Evolutionary conservation across 2,888 invertebrate species (phyloP).

Genomic region (Drosophila austrosaltans): DNA sequence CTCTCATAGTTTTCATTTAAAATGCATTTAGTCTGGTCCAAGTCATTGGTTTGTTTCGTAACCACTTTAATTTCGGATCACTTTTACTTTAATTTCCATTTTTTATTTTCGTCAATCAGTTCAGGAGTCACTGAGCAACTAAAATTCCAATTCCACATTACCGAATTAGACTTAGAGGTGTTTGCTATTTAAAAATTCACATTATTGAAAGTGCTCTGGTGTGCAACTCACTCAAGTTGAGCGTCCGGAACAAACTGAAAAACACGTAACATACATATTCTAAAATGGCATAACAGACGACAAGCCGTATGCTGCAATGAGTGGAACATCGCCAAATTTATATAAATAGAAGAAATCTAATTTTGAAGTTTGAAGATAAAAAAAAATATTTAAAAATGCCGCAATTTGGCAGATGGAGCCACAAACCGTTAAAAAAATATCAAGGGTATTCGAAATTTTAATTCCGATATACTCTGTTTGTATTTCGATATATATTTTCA

Average conservation of each 20-base stretch:
- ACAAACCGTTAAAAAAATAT: not conserved
- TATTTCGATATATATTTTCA: no score
- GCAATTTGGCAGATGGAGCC: not conserved
- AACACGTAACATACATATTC: slow-evolving; percentile 55
- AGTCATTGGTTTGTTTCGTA: slow-evolving; percentile 59
- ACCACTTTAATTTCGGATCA: slow-evolving; percentile 43
- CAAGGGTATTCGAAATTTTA: not conserved
- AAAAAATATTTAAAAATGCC: not conserved
- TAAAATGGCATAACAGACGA: slow-evolving; percentile 66
- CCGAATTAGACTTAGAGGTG: slow-evolving; percentile 70
- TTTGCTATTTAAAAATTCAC: slow-evolving; percentile 40
- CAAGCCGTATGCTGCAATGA: slow-evolving; percentile 51
- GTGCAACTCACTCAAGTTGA: slow-evolving; percentile 77
- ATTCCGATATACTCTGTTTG: no score
- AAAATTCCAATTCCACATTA: slow-evolving; percentile 76
- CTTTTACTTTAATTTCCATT: slow-evolving; percentile 44
- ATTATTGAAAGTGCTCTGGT: slow-evolving; percentile 55
- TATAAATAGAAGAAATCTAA: slow-evolving; percentile 69
- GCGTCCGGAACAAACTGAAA: slow-evolving; percentile 70
- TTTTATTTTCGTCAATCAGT: slow-evolving; percentile 38
- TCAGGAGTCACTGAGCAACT: slow-evolving; percentile 48
- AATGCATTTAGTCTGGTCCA: slow-evolving; percentile 13
- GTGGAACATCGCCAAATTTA: slow-evolving; percentile 67
- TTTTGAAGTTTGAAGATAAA: slow-evolving; percentile 59
- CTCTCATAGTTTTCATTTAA: slow-evolving; percentile 2